A percentile compares a stretch with the other conserved stretches of the same genome.
Conservation (phyloP, 1,140 invertebrate species). For the Achatina immaculata region DNA sequence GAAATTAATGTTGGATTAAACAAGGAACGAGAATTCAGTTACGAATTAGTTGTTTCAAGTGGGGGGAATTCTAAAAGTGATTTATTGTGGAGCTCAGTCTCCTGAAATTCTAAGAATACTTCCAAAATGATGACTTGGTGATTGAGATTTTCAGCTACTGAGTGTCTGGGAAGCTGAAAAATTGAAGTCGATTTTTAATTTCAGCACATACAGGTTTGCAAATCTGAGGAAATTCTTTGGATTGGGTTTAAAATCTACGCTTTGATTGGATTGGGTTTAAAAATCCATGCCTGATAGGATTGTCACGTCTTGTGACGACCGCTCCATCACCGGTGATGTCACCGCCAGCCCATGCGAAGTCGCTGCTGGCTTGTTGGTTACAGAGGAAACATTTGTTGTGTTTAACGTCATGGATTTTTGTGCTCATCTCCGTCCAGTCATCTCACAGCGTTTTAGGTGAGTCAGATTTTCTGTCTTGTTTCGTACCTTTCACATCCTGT, state of each 20-base stretch:
- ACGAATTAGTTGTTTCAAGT: too few species aligned
- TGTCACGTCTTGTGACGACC: not conserved
- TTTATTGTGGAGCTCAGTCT: too few species aligned
- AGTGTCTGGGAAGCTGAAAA: too few species aligned
- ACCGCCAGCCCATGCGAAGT: not conserved
- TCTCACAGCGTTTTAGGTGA: not conserved
- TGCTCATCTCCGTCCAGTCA: not conserved
- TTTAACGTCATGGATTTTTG: slow-evolving; percentile 20
- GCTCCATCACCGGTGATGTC: slow-evolving; percentile 2
- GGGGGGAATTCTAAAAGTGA: too few species aligned
- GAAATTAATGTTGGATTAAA: too few species aligned
- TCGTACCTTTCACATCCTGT: too few species aligned
- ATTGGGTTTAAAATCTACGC: not conserved
- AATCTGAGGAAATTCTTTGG: not conserved
- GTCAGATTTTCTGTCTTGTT: not conserved
- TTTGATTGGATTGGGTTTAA: not conserved
- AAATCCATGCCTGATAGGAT: slow-evolving; percentile 11
- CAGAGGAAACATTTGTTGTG: not conserved
- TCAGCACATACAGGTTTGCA: too few species aligned
- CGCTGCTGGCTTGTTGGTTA: not conserved
- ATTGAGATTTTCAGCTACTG: too few species aligned
- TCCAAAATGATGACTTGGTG: too few species aligned
- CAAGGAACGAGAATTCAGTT: too few species aligned
- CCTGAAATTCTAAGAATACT: too few species aligned
- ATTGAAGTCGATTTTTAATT: too few species aligned